Evolutionary conservation across 2,113 vertebrate genomes (phyloP), one percentile per base, ranked within the genome.

Genomic region (Ailuropoda melanoleuca): DNA sequence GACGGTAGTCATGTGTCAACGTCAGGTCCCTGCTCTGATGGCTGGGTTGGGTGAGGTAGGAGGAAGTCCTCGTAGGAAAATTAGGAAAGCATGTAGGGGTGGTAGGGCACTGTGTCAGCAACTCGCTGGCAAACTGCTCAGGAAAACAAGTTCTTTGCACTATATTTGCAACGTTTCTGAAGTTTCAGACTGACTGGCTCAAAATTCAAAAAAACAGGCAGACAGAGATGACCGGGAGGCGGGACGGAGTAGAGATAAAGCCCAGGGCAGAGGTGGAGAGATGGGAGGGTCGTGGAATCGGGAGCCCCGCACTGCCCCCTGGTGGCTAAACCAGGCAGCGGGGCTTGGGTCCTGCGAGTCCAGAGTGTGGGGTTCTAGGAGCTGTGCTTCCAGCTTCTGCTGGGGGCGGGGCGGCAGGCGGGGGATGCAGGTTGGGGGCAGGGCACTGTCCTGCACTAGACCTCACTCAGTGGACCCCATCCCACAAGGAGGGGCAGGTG

Each of bases 1-100:
- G 18, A 9, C 0, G 6, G 43, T 1, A 34, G 15, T 66, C 24
- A 9, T 3, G 26, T 23, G 8, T 17, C n/a, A 6, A 0, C 2
- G 31, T 11, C 87, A 14, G 0, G 26, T 46, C 50, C 50, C 84
- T 34, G 80, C 53, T n/a, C 18, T 11, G 55, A 58, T 31, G n/a
- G 64, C 37, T n/a, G 23, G 50, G 46, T 21, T 13, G 19, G 21
- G 39, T 77, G 72, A 60, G 50, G 46, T 2, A 21, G 37, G 43
- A 53, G 26, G 56, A 80, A n/a, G 39, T 39, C 19, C 56, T 81
- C 55, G 46, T 39, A 19, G 53, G 34, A 90, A 34, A 72, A n/a
- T 5, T 62, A 62, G 62, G 18, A 37, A 80, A 37, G 2, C 77
- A 37, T 62, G 77, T 31, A 56, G 3, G 17, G 34, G 3, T 21